Base-by-base conservation (phyloP, 2,113 vertebrate genomes). In the Periophthalmus modestus region DNA sequence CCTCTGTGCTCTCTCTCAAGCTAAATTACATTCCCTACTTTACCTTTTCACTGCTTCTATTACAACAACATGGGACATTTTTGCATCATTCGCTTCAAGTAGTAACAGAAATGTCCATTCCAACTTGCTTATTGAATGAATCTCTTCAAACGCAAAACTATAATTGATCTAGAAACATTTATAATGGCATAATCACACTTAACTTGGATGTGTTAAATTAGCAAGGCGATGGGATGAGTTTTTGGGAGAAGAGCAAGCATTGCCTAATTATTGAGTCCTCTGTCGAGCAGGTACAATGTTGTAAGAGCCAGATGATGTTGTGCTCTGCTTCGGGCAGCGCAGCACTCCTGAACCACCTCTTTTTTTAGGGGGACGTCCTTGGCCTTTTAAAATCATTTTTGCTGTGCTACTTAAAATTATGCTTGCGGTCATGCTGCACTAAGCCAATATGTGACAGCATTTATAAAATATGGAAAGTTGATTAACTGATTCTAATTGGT, bases 161-260 rank as follows among this genome's bases (percentile, higher is more conserved):
- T 79, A 79, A 78, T 54, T 78, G 75, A 79, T 61, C 58, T 68
- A 69, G 71, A 72, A 80, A 87, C 74, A 54, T 66, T 61, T 34
- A 69, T 15, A 15, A 13, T 62, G 58, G 62, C 4, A 23, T 61
- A 57, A 71, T n/a, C 77, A 73, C 33, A 68, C 34, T 39, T 18
- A 10, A 66, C 78, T 78, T 72, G 74, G 77, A 85, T 82, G 61
- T 73, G 58, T 84, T 85, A 74, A 88, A 82, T 88, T 80, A 83
- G 79, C 55, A 47, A 33, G 67, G 28, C 57, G 52, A 73, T 78
- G 68, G 73, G 21, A 78, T 61, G 63, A 1, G 71, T 48, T 10
- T 46, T 47, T 21, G 68, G 70, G 69, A 61, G 57, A 66, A 7
- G 61, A 48, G 71, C 71, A 18, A 21, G 62, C 18, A 50, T 66